These are phyloP conservation scores for Drosophila pandora DNA, from an alignment of 1,140 invertebrate genomes.

Conservation along the genomic window DNA sequence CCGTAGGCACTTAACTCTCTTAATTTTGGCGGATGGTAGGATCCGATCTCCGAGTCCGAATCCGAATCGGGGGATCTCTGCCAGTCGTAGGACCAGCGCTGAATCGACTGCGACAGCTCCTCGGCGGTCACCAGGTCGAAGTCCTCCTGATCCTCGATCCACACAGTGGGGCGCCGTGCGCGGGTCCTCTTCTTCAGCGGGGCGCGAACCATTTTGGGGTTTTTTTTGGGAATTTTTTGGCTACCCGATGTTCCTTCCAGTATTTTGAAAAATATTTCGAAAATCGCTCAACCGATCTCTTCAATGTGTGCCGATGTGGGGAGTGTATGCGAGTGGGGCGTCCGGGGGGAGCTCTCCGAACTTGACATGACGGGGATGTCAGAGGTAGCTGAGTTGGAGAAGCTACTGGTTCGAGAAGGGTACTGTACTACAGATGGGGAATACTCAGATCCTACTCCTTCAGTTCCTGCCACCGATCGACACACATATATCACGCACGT, in stretches of 20 bases:
- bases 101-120: not conserved
- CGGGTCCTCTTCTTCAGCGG: not conserved
- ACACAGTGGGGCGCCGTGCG: not conserved
- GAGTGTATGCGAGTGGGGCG: not conserved
- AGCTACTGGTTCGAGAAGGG: too few relatives aligned
- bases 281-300: too few relatives aligned
- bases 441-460: not conserved
- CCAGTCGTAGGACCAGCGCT: not conserved
- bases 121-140: not conserved
- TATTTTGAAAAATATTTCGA: too few relatives aligned
- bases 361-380: not conserved
- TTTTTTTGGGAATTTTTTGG: too few relatives aligned
- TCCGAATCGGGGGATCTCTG: not conserved
- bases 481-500: slow-evolving; percentile 13
- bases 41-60: not conserved
- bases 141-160: not conserved
- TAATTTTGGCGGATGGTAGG: not conserved
- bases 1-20: not conserved
- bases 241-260: too few relatives aligned
- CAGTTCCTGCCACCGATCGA: slow-evolving; percentile 4
- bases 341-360: not conserved
- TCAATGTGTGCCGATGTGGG: not conserved
- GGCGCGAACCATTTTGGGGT: not conserved
- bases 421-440: not conserved
- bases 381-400: not conserved